phyloP scores from a whole-genome alignment of 2,797 vertebrate genomes.

The Denticeps clupeoides region DNA sequence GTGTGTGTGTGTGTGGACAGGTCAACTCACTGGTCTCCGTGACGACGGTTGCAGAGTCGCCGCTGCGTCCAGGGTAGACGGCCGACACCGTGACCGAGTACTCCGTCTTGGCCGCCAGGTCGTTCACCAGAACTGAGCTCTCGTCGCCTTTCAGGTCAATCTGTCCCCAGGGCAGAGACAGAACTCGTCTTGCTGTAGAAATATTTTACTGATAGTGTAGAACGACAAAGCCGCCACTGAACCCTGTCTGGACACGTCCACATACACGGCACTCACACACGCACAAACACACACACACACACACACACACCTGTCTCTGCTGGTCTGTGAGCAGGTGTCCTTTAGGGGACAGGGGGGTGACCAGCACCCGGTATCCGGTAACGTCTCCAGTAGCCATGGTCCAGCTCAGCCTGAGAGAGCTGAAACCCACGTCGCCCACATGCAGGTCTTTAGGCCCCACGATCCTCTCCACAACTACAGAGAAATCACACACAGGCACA shows the following conservation, averaged over 20 bases:
- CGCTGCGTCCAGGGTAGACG: slow-evolving; percentile 55
- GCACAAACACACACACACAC: no score
- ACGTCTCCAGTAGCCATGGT: slow-evolving; percentile 69
- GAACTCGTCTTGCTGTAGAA: no score
- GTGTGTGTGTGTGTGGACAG: not conserved
- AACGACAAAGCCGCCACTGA: not conserved
- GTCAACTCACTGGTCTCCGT: slow-evolving; percentile 67
- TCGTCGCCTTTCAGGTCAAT: slow-evolving; percentile 64
- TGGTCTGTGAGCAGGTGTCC: slow-evolving; percentile 38
- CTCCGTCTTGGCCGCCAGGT: slow-evolving; percentile 61
- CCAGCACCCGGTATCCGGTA: slow-evolving; percentile 57
- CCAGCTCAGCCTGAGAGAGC: slow-evolving; percentile 71
- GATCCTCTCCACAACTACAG: slow-evolving; percentile 50
- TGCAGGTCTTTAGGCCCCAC: slow-evolving; percentile 65
- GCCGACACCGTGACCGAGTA: slow-evolving; percentile 66
- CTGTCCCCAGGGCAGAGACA: slow-evolving; percentile 38
- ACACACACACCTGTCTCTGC: slow-evolving; percentile 44
- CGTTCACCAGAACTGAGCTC: slow-evolving; percentile 49
- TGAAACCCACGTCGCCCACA: slow-evolving; percentile 62
- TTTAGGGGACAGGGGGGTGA: slow-evolving; percentile 46
- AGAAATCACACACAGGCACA: not conserved
- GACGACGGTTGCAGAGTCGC: slow-evolving; percentile 51
- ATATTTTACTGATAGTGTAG: no score
- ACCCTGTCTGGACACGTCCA: not conserved
- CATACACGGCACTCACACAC: not conserved